Conservation (phyloP, 2,888 invertebrate genomes). For the Pandemis corylana region DNA sequence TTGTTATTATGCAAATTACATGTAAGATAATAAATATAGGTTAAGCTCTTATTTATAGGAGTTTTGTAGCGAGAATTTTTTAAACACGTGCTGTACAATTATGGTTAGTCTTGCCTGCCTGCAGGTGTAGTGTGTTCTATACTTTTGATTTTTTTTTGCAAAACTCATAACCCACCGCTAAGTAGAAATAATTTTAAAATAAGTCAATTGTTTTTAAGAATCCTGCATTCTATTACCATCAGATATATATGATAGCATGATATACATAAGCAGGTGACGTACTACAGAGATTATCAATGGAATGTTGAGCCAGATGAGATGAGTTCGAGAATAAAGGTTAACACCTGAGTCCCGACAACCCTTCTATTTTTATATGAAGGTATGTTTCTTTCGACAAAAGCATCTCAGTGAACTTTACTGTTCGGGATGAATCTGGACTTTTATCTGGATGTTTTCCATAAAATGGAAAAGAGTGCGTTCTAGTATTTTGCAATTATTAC, state of each 20-base stretch:
- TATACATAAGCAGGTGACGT: neutral
- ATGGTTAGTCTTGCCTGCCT: neutral
- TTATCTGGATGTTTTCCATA: too few relatives aligned
- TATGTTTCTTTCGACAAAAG: neutral
- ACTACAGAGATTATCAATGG: neutral
- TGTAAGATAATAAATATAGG: constrained; percentile 8
- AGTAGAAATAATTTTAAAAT: neutral
- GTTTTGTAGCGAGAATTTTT: neutral
- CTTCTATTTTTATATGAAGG: neutral
- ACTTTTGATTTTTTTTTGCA: neutral
- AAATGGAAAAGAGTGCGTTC: too few relatives aligned
- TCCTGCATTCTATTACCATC: too few relatives aligned
- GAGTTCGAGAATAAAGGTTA: constrained; percentile 41
- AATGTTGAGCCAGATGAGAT: neutral
- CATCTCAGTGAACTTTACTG: neutral
- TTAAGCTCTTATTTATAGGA: neutral
- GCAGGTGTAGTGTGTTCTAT: neutral
- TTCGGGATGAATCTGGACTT: neutral
- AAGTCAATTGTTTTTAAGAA: neutral
- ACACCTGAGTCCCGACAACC: constrained; percentile 40
- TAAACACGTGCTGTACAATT: neutral
- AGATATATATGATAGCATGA: neutral
- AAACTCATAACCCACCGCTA: neutral
- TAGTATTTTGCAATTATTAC: neutral
- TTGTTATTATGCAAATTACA: constrained; percentile 48